Conservation (phyloP, 2,888 invertebrate species). For the Clanis bilineata region DNA sequence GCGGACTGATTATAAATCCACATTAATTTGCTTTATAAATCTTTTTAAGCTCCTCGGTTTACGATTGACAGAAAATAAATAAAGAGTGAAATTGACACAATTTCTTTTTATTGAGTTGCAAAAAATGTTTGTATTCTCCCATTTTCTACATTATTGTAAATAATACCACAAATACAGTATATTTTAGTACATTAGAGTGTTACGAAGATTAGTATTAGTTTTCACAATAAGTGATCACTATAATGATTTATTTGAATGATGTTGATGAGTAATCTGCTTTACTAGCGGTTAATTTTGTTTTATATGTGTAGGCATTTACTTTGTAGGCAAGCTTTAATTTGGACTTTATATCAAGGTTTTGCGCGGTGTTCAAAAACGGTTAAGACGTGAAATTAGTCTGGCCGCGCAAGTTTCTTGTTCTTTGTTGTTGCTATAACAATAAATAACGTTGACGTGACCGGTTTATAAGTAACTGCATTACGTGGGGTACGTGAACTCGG, state of each 20-base stretch:
- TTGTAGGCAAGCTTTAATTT: background rate
- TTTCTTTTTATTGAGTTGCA: background rate
- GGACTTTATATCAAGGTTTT: slow-evolving; percentile 18
- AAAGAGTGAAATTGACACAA: background rate
- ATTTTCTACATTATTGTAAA: no score
- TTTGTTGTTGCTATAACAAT: slow-evolving; percentile 71
- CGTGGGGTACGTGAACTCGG: slow-evolving; percentile 49
- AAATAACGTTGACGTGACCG: slow-evolving; percentile 77
- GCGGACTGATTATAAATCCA: background rate
- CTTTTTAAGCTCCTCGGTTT: background rate
- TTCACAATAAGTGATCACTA: no score
- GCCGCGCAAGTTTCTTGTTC: slow-evolving; percentile 58
- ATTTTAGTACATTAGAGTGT: no score
- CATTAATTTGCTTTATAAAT: background rate
- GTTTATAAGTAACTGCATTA: slow-evolving; percentile 76
- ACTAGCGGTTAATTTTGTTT: background rate
- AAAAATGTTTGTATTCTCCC: no score
- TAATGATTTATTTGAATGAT: no score
- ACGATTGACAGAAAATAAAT: background rate
- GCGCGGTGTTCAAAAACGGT: slow-evolving; percentile 42
- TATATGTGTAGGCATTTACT: background rate
- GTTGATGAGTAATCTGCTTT: no score
- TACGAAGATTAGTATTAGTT: no score
- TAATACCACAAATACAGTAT: no score
- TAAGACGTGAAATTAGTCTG: slow-evolving; percentile 56